Percentiles rank a stretch among this genome's conserved stretches.
Evolutionary conservation across 2,797 vertebrate genomes (phyloP).

Genomic region (Ptychadena robeensis): DNA sequence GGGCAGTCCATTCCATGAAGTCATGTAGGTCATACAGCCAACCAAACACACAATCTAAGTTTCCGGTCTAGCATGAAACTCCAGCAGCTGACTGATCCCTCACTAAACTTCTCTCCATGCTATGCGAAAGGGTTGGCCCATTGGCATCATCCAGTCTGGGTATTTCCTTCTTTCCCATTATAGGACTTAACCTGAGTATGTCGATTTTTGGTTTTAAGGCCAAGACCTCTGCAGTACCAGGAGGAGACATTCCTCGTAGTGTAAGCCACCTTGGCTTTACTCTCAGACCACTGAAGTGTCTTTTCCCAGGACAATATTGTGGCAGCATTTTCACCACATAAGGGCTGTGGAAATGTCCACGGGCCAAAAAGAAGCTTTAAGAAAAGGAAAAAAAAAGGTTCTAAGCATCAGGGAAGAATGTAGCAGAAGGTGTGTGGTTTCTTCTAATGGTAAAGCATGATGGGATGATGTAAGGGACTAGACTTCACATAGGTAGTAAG

Average conservation of each 20-base stretch:
- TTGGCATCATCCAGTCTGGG: not conserved
- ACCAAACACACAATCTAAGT: not conserved
- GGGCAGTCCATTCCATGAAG: conserved; percentile 13
- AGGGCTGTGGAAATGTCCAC: conserved; percentile 34
- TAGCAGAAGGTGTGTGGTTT: conserved; percentile 19
- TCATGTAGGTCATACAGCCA: not conserved
- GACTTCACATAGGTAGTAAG: conserved; percentile 88
- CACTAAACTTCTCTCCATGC: not conserved
- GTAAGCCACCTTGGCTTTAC: not conserved
- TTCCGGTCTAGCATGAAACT: not conserved
- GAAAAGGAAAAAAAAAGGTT: conserved; percentile 56
- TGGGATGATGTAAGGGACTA: not conserved
- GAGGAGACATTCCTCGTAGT: conserved; percentile 11
- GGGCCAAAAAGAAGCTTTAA: conserved; percentile 63
- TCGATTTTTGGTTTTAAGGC: conserved; percentile 16
- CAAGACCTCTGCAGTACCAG: conserved; percentile 16
- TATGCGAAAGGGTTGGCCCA: not conserved
- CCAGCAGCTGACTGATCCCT: not conserved
- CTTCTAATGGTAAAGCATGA: conserved; percentile 17
- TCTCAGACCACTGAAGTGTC: not conserved
- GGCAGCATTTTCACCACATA: conserved; percentile 33
- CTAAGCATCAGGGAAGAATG: conserved; percentile 43
- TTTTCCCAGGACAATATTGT: conserved; percentile 9
- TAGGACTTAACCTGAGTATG: conserved; percentile 21
- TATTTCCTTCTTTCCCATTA: not conserved